Evolutionary conservation across 2,797 vertebrate species (phyloP), one percentile per base, ranked within the genome.

Genomic region (Acanthis flammea): DNA sequence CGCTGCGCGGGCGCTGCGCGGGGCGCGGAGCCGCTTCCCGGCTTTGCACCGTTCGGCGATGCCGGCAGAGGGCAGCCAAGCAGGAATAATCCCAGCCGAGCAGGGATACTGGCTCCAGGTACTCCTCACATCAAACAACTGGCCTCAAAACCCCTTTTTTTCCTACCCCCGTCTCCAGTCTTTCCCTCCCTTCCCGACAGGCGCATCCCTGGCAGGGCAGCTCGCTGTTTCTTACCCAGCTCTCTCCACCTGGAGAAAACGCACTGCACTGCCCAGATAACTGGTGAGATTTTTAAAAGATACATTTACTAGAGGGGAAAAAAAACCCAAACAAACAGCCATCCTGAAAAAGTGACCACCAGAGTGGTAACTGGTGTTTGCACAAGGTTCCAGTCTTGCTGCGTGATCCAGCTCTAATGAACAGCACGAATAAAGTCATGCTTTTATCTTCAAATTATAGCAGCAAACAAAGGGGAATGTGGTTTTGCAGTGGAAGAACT

Each of bases 51-150:
- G 90, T 81, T 33, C 93, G 58, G 86, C 91, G 97, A 57, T 95
- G 97, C 98, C 98, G 98, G 98, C 97, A 98, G 98, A 98, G 98
- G 98, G 98, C 98, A 97, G 98, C 96, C 98, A 96, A 98, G 98
- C 98, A 98, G 96, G 98, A 98, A 97, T 96, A 98, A 98, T 98
- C 97, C 96, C 83, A 92, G 95, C 92, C 90, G 62, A 96, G 95
- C 91, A 31, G 92, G 67, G 94, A 87, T 94, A 35, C 95, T 86
- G 67, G 82, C 96, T 95, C 86, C 97, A 92, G 96, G 76, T 91
- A 67, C 25, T 77, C 81, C 79, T 65, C 91, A 57, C 33, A 95
- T 93, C 85, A 71, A 97, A 94, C 92, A 81, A 86, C 71, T 65
- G 95, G 96, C 94, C 95, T 93, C 92, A 68, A 84, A 57, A 71